Conservation (phyloP, 2,113 vertebrate species). For the Paramormyrops kingsleyae region DNA sequence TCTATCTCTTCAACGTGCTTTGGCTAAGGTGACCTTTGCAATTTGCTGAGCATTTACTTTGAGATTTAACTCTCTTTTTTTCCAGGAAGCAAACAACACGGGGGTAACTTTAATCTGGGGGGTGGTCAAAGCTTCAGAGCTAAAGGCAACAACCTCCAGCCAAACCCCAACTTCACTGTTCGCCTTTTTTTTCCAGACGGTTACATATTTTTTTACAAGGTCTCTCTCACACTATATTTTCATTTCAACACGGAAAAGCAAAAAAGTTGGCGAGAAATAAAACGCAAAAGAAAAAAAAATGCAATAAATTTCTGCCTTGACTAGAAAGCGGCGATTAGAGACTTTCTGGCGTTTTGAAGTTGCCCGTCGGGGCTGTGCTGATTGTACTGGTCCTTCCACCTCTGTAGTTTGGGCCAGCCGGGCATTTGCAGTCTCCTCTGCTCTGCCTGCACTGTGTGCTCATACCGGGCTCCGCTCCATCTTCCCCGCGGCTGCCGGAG, state of each 20-base stretch:
- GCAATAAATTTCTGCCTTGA: not conserved
- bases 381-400: not conserved
- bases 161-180: not conserved
- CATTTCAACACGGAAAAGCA: not conserved
- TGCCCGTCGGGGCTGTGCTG: not conserved
- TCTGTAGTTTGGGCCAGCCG: not conserved
- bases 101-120: conserved; percentile 48
- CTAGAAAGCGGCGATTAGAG: conserved; percentile 1
- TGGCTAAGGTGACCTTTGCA: conserved; percentile 52
- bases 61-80: conserved; percentile 55
- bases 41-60: conserved; percentile 50
- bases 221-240: not conserved
- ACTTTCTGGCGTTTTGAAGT: not conserved
- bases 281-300: not conserved
- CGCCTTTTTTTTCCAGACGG: not conserved
- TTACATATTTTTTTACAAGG: not conserved
- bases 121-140: not conserved
- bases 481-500: not conserved
- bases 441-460: not conserved
- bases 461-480: not conserved
- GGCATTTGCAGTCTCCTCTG: not conserved
- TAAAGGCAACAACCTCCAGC: not conserved
- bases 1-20: conserved; percentile 44
- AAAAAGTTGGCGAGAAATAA: not conserved
- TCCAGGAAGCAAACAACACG: conserved; percentile 53